Percentiles rank a stretch among this genome's conserved stretches.
phyloP scores from a whole-genome alignment of 1,140 invertebrate genomes.

The Papilio xuthus region DNA sequence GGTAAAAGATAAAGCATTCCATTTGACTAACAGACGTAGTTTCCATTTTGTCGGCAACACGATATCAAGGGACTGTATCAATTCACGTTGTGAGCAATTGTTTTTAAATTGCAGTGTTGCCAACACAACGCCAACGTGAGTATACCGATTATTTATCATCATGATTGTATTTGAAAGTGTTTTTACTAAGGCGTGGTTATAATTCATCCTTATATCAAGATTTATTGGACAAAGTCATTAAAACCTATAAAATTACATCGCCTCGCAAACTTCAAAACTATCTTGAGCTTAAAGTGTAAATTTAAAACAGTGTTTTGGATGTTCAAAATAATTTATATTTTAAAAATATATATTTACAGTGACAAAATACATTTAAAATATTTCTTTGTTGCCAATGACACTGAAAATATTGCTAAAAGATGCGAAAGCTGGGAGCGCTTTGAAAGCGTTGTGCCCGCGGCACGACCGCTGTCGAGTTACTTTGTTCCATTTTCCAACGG shows the following conservation, averaged over 20 bases:
- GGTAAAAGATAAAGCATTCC: slow-evolving; percentile 19
- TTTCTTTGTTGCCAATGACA: slow-evolving; percentile 1
- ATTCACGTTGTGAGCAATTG: too few relatives aligned
- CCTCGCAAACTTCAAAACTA: too few relatives aligned
- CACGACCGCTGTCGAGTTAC: slow-evolving; percentile 25
- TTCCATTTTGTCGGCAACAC: background rate
- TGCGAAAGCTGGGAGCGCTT: slow-evolving; percentile 3
- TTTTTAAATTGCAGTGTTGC: too few relatives aligned
- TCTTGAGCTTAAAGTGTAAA: background rate
- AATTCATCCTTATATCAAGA: too few relatives aligned
- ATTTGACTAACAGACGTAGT: slow-evolving; percentile 25
- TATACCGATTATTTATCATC: too few relatives aligned
- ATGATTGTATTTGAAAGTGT: too few relatives aligned
- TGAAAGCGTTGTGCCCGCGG: slow-evolving; percentile 8
- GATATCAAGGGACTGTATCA: too few relatives aligned
- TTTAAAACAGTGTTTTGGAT: background rate
- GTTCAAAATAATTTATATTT: background rate
- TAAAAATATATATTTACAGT: background rate
- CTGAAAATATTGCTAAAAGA: slow-evolving; percentile 19
- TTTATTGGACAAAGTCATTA: too few relatives aligned
- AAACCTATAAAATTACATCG: too few relatives aligned
- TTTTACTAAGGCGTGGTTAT: too few relatives aligned
- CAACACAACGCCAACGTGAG: too few relatives aligned
- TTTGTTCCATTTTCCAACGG: slow-evolving; percentile 29
- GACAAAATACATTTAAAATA: background rate